Conservation (phyloP, 2,113 vertebrate species). For the Oreocharis arfaki region DNA sequence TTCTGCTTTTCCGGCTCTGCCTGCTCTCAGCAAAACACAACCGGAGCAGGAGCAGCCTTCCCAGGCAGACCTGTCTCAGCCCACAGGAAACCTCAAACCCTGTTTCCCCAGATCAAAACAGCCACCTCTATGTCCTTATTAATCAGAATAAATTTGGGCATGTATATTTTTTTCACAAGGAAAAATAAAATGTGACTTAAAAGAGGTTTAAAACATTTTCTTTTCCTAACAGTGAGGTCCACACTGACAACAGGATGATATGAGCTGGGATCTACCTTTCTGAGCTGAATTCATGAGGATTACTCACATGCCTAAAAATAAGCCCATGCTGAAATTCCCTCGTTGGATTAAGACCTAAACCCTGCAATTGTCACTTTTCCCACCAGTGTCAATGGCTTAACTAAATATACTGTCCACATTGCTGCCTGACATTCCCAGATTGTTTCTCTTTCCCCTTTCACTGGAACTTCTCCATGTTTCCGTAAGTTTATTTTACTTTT, state of each 20-base stretch:
- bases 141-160: background rate
- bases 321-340: background rate
- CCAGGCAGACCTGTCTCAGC: background rate
- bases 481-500: slow-evolving; percentile 6
- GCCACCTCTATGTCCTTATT: background rate
- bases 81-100: background rate
- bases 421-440: background rate
- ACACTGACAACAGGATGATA: background rate
- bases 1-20: background rate
- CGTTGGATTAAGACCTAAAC: background rate
- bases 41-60: background rate
- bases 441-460: slow-evolving; percentile 11
- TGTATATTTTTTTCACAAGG: background rate
- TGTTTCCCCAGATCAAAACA: background rate
- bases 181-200: background rate
- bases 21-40: background rate
- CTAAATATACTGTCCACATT: background rate
- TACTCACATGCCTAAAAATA: slow-evolving; percentile 21
- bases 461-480: background rate
- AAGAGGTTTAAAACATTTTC: background rate
- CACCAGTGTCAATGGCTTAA: background rate
- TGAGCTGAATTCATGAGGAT: background rate
- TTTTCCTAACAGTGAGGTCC: background rate
- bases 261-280: background rate
- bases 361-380: slow-evolving; percentile 23